Conservation (phyloP, 2,888 invertebrate genomes). For the Amblyjoppa proteus region DNA sequence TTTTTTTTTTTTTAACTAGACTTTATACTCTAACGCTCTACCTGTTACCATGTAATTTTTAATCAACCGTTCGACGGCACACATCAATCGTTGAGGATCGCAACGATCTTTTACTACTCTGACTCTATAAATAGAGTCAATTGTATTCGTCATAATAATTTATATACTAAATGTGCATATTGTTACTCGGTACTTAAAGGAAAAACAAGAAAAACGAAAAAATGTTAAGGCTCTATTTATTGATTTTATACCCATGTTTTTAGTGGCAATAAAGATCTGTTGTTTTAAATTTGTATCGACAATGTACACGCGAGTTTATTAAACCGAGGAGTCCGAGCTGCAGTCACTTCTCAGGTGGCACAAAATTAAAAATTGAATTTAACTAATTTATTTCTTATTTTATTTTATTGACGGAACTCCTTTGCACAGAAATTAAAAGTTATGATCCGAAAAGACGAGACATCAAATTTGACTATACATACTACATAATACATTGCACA, state of each 20-base stretch:
- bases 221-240: conserved; percentile 55
- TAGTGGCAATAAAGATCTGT: conserved; percentile 62
- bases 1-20: neutral
- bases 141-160: conserved; percentile 20
- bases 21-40: conserved; percentile 30
- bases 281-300: conserved; percentile 37
- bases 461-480: too few relatives aligned
- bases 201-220: conserved; percentile 12
- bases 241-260: conserved; percentile 67
- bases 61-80: conserved; percentile 15
- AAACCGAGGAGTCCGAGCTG: neutral
- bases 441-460: too few relatives aligned
- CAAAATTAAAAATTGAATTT: too few relatives aligned
- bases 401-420: too few relatives aligned
- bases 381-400: too few relatives aligned
- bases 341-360: too few relatives aligned
- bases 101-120: conserved; percentile 3
- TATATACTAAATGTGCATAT: conserved; percentile 49
- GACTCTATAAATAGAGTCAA: conserved; percentile 1
- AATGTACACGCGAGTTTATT: neutral
- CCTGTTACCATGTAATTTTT: conserved; percentile 30
- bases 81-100: conserved; percentile 18
- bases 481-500: too few relatives aligned
- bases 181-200: conserved; percentile 50
- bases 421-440: too few relatives aligned